phyloP scores from a whole-genome alignment of 2,113 vertebrate genomes.

The Ptyas mucosa region DNA sequence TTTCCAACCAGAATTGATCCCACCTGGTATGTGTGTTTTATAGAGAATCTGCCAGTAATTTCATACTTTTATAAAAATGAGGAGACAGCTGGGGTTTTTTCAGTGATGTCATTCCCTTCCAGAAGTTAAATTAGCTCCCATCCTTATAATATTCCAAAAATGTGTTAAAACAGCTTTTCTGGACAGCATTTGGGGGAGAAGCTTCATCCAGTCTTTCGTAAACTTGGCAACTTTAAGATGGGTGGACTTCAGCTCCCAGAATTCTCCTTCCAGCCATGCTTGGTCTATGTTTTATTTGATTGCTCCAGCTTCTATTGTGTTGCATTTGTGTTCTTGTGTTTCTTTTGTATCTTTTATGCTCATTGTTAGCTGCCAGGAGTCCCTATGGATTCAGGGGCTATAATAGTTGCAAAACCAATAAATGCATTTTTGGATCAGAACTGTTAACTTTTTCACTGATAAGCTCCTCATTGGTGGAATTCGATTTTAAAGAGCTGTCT shows the following conservation, averaged over 20 bases:
- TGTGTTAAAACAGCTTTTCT: not conserved
- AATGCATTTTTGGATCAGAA: not conserved
- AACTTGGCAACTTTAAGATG: not conserved
- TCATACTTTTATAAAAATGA: not conserved
- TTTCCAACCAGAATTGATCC: not conserved
- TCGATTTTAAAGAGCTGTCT: not conserved
- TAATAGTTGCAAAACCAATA: not conserved
- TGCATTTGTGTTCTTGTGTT: not conserved
- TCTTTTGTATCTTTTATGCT: not conserved
- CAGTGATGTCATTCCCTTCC: not conserved
- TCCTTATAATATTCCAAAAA: not conserved
- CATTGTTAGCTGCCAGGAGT: not conserved
- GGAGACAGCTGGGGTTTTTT: not conserved
- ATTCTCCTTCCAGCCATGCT: not conserved
- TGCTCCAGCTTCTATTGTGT: not conserved
- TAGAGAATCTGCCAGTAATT: not conserved
- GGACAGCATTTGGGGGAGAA: not conserved
- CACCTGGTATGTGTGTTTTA: not conserved
- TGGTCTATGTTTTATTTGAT: not conserved
- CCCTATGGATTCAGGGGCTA: not conserved
- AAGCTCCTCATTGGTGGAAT: not conserved
- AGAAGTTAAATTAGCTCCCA: not conserved
- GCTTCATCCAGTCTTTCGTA: not conserved
- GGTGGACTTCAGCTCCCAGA: not conserved
- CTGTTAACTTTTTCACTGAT: not conserved